phyloP scores from a whole-genome alignment of 1,140 invertebrate species.

The Temnothorax longispinosus region DNA sequence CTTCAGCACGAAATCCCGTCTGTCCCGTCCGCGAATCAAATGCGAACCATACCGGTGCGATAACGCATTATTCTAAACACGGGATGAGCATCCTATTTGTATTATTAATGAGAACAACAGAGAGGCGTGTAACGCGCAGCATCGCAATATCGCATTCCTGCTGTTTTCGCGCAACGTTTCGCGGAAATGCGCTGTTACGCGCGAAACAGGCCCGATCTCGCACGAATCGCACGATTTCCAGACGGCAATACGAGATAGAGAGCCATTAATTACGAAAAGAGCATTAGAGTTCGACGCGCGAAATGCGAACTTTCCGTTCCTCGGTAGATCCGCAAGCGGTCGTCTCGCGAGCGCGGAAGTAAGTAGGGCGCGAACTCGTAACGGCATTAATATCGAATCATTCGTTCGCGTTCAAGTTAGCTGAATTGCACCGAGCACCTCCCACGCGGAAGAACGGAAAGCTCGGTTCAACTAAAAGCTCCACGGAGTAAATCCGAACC shows the following conservation, averaged over 20 bases:
- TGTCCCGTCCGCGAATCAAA: slow-evolving; percentile 38
- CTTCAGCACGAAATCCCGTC: neutral
- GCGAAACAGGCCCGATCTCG: neutral
- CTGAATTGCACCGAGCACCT: slow-evolving; percentile 51
- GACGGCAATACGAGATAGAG: slow-evolving; percentile 53
- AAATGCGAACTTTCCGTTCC: slow-evolving; percentile 55
- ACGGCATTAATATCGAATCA: slow-evolving; percentile 75
- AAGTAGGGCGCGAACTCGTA: slow-evolving; percentile 71
- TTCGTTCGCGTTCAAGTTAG: slow-evolving; percentile 66
- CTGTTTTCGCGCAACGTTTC: slow-evolving; percentile 13
- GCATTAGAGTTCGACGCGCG: slow-evolving; percentile 58
- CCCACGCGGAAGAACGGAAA: slow-evolving; percentile 63
- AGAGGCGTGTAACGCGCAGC: slow-evolving; percentile 4
- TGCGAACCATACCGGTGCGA: slow-evolving; percentile 1
- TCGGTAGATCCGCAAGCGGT: slow-evolving; percentile 45
- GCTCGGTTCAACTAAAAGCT: slow-evolving; percentile 64
- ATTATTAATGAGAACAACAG: slow-evolving; percentile 47
- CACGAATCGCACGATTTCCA: slow-evolving; percentile 36
- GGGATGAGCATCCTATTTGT: slow-evolving; percentile 42
- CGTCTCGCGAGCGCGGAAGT: slow-evolving; percentile 40
- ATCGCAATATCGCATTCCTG: slow-evolving; percentile 26
- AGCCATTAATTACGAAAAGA: slow-evolving; percentile 65
- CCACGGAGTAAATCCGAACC: slow-evolving; percentile 64
- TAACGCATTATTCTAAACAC: slow-evolving; percentile 53
- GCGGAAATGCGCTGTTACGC: slow-evolving; percentile 5